A percentile compares a stretch with the other conserved stretches of the same genome.
Conservation (phyloP, 2,113 vertebrate species). For the Clarias macrocephalus region DNA sequence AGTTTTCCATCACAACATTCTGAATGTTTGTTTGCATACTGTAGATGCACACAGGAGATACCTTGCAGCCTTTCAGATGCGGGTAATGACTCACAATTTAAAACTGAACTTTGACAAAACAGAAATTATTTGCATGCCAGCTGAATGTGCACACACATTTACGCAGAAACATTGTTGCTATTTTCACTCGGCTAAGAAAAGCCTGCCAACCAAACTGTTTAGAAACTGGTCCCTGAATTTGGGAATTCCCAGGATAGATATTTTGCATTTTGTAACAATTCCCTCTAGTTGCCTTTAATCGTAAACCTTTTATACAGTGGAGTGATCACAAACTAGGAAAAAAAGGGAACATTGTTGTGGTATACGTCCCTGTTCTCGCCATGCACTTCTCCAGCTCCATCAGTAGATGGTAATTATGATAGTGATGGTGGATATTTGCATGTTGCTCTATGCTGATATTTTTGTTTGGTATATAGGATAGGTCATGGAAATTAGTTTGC, state of each 20-base stretch:
- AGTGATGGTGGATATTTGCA: neutral
- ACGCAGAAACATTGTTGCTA: too few species aligned
- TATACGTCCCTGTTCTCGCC: too few species aligned
- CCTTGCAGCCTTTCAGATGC: too few species aligned
- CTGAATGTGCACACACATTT: neutral
- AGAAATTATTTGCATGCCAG: neutral
- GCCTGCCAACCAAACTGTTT: neutral
- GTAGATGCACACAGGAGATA: too few species aligned
- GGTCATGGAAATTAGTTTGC: neutral
- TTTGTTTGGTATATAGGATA: neutral
- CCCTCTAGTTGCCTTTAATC: neutral
- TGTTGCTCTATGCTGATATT: neutral
- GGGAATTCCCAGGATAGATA: neutral
- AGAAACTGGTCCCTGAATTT: neutral
- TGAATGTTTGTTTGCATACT: too few species aligned
- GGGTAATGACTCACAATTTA: too few species aligned
- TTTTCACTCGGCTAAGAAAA: neutral
- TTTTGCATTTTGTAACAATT: neutral
- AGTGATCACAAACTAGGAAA: too few species aligned
- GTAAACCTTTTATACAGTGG: neutral
- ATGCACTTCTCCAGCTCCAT: neutral
- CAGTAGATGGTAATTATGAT: neutral
- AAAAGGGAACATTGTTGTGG: neutral
- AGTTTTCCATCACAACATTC: neutral
- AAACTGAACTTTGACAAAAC: neutral